Base-by-base conservation (phyloP, 1,140 invertebrate genomes). In the Helicoverpa zea region DNA sequence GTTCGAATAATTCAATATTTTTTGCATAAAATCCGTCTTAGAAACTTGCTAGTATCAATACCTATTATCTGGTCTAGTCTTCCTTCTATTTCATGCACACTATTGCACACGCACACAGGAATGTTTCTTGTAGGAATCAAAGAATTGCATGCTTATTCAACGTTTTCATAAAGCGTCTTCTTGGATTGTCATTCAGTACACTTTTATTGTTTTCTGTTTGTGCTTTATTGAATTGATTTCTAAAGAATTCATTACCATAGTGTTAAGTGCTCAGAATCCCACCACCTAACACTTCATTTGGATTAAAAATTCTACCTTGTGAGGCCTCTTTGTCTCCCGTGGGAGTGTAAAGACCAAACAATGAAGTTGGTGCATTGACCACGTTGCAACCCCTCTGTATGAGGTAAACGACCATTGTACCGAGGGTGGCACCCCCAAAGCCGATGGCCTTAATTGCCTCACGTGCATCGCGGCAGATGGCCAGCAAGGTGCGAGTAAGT, bases 401-500 rank as follows among this genome's bases (percentile, higher is more conserved):
- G 85, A 89, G 93, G 93, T 94, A 93, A 94, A 93, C 88, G 92
- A 92, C 91, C 91, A 92, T 70, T 68, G 80, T 79, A 82, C 70
- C 56, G 92, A 92, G 92, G 91, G 91, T 92, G 89, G 85, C 91
- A 92, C 91, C 92, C 91, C 91, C 91, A 80, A 88, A 83, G 61
- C 58, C 76, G 87, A 84, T 84, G 83, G 81, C 86, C 86, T 90
- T 91, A 94, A 94, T 94, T 94, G 86, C 90, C 88, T 92, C 89
- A 92, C 91, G 92, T 91, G 92, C 86, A 87, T 87, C 87, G 52
- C 73, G 90, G 93, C 93, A 94, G 92, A 91, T 94, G 90, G 91
- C 76, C 88, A 87, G 92, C 93, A 94, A 94, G 93, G 93, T 94
- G 93, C 90, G 86, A 89, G 83, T 82, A 84, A 93, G 91, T 84